These are phyloP conservation scores for Raja brachyura DNA, from an alignment of 2,113 vertebrate genomes.

Conservation along the genomic window DNA sequence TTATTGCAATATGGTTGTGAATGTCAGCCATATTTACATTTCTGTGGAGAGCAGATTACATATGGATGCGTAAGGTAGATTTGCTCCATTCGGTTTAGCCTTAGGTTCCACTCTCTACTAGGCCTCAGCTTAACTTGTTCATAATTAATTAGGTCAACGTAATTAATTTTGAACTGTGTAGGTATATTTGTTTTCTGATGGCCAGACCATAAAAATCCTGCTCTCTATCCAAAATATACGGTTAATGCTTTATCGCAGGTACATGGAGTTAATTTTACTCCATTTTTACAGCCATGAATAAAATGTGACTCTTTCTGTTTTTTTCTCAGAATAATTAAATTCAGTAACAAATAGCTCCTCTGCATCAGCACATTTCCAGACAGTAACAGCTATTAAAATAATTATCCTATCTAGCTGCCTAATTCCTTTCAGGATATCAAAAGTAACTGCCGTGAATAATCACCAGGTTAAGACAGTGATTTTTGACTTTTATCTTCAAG, in stretches of 20 bases:
- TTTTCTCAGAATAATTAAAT: background rate
- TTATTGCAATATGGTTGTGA: no score
- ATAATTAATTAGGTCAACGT: background rate
- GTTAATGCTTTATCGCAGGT: background rate
- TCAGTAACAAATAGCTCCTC: conserved; percentile 8
- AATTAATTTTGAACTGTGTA: background rate
- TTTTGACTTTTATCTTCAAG: conserved; percentile 22
- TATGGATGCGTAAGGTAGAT: no score
- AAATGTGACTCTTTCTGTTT: background rate
- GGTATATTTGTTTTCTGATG: background rate
- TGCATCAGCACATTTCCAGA: conserved; percentile 13
- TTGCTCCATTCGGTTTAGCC: background rate
- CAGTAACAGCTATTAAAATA: conserved; percentile 29
- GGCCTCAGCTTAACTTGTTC: background rate
- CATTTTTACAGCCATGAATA: background rate
- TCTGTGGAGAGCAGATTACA: no score
- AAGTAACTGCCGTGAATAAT: conserved; percentile 28
- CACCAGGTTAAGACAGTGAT: conserved; percentile 24
- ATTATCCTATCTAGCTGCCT: conserved; percentile 20
- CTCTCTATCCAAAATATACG: background rate
- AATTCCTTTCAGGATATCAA: conserved; percentile 19
- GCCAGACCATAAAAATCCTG: background rate
- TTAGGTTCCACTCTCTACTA: background rate
- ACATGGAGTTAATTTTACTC: background rate
- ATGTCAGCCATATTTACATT: no score